These are phyloP conservation scores for Tenodera sinensis DNA, from an alignment of 2,888 invertebrate species.

Conservation along the genomic window DNA sequence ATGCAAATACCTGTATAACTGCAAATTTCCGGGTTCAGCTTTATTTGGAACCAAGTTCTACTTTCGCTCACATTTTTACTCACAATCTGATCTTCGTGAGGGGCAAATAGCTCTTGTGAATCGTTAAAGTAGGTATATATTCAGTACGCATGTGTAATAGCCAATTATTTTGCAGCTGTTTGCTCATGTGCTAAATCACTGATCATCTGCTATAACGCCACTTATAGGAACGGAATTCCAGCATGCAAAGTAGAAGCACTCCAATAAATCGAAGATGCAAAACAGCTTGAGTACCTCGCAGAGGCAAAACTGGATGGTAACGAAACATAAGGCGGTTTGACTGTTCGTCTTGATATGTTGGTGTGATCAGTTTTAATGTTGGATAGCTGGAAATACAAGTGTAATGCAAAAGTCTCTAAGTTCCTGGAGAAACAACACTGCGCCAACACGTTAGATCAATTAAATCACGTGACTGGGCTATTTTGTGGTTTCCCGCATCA, in stretches of 20 bases:
- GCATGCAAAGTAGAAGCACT: background rate
- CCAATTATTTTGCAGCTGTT: background rate
- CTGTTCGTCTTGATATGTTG: no score
- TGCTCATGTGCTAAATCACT: background rate
- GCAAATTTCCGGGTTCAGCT: background rate
- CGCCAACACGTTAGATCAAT: no score
- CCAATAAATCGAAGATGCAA: background rate
- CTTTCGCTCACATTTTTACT: background rate
- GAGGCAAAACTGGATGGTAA: background rate
- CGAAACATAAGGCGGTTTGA: no score
- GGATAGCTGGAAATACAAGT: background rate
- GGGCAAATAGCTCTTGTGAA: background rate
- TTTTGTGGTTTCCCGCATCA: no score
- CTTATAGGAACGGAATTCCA: background rate
- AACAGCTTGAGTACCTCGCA: background rate
- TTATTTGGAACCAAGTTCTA: background rate
- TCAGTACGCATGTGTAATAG: background rate
- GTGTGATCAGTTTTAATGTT: background rate
- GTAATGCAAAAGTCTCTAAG: no score
- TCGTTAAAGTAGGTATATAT: background rate
- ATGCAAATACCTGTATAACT: no score
- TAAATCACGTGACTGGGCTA: no score
- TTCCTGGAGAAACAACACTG: no score
- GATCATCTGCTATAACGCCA: background rate
- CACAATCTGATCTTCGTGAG: background rate